These are phyloP conservation scores for Telmatochromis sp. DNA, from an alignment of 2,113 vertebrate species.

Conservation along the genomic window DNA sequence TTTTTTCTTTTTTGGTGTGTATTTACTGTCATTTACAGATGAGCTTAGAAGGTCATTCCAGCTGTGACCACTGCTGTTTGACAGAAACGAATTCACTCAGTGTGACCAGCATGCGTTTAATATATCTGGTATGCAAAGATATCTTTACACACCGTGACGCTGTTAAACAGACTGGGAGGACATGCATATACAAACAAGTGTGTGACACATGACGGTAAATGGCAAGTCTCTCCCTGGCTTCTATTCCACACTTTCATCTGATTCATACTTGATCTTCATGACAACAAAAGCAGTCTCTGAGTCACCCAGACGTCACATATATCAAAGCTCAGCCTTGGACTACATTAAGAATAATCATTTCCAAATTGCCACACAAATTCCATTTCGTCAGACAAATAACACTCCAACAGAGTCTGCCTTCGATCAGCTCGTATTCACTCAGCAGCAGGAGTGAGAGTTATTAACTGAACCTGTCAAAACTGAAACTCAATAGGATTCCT, in stretches of 20 bases:
- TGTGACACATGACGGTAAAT: conserved; percentile 48
- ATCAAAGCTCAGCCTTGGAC: conserved; percentile 25
- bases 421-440: background rate
- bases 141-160: background rate
- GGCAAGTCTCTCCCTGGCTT: conserved; percentile 26
- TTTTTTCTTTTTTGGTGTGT: background rate
- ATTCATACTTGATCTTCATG: conserved; percentile 28
- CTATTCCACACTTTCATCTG: conserved; percentile 46
- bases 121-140: conserved; percentile 4
- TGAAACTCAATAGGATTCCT: conserved; percentile 20
- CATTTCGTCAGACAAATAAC: background rate
- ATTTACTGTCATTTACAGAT: background rate
- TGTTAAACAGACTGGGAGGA: conserved; percentile 22
- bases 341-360: background rate
- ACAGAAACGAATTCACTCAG: background rate
- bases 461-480: background rate
- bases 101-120: conserved; percentile 8
- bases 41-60: background rate
- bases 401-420: background rate
- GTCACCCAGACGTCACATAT: conserved; percentile 4
- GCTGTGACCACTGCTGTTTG: background rate
- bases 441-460: background rate
- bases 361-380: background rate
- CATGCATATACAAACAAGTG: conserved; percentile 57
- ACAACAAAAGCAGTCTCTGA: conserved; percentile 25